A percentile compares a stretch with the other conserved stretches of the same genome.
Conservation (phyloP, 2,113 vertebrate species). For the Myocastor coypus region DNA sequence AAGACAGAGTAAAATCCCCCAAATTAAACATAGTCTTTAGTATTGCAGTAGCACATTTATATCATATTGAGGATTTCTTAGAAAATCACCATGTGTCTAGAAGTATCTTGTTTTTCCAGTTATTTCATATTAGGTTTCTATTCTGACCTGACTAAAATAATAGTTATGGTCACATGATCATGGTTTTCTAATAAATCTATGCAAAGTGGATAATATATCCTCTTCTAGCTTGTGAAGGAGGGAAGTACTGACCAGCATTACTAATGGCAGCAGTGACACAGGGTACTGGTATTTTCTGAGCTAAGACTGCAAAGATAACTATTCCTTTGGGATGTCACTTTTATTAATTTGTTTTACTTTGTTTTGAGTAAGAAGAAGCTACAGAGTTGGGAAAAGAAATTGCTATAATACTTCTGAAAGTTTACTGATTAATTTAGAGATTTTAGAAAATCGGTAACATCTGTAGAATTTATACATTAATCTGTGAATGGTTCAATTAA, state of each 20-base stretch:
- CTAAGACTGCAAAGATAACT: background rate
- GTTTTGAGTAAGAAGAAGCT: background rate
- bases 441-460: background rate
- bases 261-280: background rate
- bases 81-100: background rate
- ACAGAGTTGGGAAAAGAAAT: background rate
- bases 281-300: background rate
- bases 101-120: background rate
- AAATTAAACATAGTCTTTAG: background rate
- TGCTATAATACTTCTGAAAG: background rate
- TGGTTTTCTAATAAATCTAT: background rate
- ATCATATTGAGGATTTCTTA: background rate
- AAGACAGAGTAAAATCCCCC: background rate
- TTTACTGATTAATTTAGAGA: background rate
- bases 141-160: background rate
- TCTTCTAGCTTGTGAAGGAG: background rate
- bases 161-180: background rate
- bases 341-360: background rate
- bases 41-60: background rate
- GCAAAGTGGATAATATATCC: background rate
- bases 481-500: background rate
- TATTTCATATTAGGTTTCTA: background rate
- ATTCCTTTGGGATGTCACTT: background rate
- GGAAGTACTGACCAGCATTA: background rate
- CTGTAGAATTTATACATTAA: background rate